Evolutionary conservation across 2,113 vertebrate species (phyloP).

Genomic region (Mobula birostris): DNA sequence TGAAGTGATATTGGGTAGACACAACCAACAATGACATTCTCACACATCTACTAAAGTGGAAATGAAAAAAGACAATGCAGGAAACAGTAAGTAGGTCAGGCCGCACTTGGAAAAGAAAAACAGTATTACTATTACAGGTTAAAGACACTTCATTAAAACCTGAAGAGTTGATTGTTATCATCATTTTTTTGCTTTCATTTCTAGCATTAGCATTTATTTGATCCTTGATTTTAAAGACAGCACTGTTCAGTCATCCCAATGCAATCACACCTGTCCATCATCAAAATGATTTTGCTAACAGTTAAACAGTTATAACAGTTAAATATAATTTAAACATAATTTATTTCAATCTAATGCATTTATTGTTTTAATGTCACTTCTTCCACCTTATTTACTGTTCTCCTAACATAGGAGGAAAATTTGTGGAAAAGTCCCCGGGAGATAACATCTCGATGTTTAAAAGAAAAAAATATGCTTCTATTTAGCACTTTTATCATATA

Average conservation of each 20-base stretch:
- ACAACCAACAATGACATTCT: not conserved
- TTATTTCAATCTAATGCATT: not conserved
- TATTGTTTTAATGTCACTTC: not conserved
- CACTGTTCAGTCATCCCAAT: not conserved
- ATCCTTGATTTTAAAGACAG: not conserved
- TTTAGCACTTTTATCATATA: too few species aligned
- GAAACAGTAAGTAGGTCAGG: too few species aligned
- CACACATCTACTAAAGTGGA: not conserved
- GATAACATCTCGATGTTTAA: not conserved
- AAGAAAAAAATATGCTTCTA: not conserved
- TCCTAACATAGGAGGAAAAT: not conserved
- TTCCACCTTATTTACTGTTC: not conserved
- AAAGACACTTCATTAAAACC: too few species aligned
- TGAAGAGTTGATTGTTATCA: too few species aligned
- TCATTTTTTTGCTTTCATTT: too few species aligned
- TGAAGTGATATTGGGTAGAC: not conserved
- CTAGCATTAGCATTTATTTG: too few species aligned
- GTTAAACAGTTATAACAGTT: not conserved
- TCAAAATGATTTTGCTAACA: not conserved
- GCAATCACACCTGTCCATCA: not conserved
- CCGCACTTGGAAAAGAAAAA: too few species aligned
- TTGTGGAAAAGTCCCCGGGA: not conserved
- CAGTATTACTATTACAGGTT: too few species aligned
- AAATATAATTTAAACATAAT: not conserved
- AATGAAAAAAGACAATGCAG: too few species aligned